Percentiles rank a stretch among this genome's conserved stretches.
Evolutionary conservation across 2,888 invertebrate genomes (phyloP).

Genomic region (Leptopilina syphax): DNA sequence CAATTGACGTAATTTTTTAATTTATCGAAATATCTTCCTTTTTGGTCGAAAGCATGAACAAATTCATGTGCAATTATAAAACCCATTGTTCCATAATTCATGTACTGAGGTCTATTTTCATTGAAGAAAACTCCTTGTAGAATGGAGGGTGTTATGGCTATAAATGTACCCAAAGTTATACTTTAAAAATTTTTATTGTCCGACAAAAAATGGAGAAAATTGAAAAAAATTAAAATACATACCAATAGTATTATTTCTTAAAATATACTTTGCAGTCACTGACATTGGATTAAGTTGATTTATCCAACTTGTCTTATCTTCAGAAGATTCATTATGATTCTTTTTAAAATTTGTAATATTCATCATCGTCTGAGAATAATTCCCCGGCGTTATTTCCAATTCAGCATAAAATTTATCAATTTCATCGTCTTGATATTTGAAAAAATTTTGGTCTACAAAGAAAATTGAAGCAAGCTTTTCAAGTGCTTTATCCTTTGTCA

Average conservation of each 20-base stretch:
- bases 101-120: constrained; percentile 90
- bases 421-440: neutral
- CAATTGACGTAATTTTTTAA: constrained; percentile 93
- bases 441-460: neutral
- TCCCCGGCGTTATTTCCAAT: neutral
- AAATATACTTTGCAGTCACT: too few species aligned
- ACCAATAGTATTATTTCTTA: too few species aligned
- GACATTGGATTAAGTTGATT: too few species aligned
- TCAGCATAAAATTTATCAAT: neutral
- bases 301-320: neutral
- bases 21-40: constrained; percentile 93
- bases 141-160: constrained; percentile 85
- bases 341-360: neutral
- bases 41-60: constrained; percentile 92
- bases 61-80: constrained; percentile 95
- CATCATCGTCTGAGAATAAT: neutral
- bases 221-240: too few species aligned
- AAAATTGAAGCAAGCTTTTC: neutral
- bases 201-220: neutral
- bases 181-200: neutral
- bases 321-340: neutral
- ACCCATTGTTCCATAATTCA: constrained; percentile 94
- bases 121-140: constrained; percentile 94
- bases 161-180: neutral
- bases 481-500: neutral